A percentile compares a stretch with the other conserved stretches of the same genome.
phyloP scores from a whole-genome alignment of 2,888 invertebrate genomes.

The Ariolimax columbianus region DNA sequence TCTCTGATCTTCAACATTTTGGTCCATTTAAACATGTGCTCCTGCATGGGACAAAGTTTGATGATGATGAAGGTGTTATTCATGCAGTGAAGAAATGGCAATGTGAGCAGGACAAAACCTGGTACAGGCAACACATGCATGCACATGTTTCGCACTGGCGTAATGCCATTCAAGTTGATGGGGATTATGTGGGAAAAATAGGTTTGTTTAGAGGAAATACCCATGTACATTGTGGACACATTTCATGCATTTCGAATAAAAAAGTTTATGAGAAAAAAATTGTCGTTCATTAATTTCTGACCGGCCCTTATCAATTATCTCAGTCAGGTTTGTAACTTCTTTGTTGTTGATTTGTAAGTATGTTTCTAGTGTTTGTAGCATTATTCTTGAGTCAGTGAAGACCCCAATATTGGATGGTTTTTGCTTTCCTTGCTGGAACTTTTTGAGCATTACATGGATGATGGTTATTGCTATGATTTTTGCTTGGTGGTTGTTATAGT shows the following conservation, averaged over 20 bases:
- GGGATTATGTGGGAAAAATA: not conserved
- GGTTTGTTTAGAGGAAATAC: not conserved
- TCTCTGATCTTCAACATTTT: not conserved
- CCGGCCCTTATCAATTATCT: too few species aligned
- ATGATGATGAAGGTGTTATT: constrained; percentile 3
- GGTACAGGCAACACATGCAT: too few species aligned
- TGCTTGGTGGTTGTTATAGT: too few species aligned
- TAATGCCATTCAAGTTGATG: not conserved
- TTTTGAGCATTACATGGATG: too few species aligned
- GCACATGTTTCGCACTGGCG: not conserved
- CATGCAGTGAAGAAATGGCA: constrained; percentile 1
- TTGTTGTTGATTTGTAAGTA: too few species aligned
- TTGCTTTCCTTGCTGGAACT: too few species aligned
- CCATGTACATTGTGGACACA: not conserved
- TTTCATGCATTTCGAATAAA: not conserved
- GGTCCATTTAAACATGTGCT: not conserved
- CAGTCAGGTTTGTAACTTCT: too few species aligned
- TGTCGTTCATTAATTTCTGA: not conserved
- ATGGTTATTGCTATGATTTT: too few species aligned
- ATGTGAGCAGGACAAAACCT: constrained; percentile 6
- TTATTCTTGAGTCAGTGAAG: too few species aligned
- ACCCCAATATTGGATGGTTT: too few species aligned
- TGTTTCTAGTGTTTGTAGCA: too few species aligned
- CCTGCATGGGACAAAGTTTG: not conserved
- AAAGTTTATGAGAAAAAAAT: not conserved